phyloP scores from a whole-genome alignment of 2,888 invertebrate species.

The Baronia brevicornis region DNA sequence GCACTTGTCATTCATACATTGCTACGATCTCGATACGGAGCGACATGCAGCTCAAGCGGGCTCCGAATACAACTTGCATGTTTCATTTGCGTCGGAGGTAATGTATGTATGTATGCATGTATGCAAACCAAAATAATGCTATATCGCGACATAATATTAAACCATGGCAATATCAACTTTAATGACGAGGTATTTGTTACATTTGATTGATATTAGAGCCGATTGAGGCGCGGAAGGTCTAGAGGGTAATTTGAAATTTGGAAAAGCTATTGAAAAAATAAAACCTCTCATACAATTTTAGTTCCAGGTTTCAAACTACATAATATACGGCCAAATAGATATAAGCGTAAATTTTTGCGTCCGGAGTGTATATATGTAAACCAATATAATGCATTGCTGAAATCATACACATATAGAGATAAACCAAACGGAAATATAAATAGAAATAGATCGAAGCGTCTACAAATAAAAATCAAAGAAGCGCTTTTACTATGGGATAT shows the following conservation, averaged over 20 bases:
- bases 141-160: constrained; percentile 25
- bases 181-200: constrained; percentile 29
- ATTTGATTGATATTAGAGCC: constrained; percentile 35
- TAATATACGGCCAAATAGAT: constrained; percentile 46
- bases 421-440: constrained; percentile 39
- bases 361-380: constrained; percentile 48
- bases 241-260: constrained; percentile 47
- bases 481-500: constrained; percentile 38
- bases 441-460: constrained; percentile 48
- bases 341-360: constrained; percentile 54
- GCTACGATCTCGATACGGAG: no score
- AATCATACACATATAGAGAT: constrained; percentile 62
- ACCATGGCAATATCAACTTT: constrained; percentile 20
- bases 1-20: constrained; percentile 15
- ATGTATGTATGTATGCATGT: constrained; percentile 17
- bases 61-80: constrained; percentile 19
- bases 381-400: constrained; percentile 53
- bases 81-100: constrained; percentile 5
- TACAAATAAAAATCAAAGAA: constrained; percentile 59
- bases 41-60: constrained; percentile 49
- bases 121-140: constrained; percentile 55
- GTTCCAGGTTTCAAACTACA: constrained; percentile 48
- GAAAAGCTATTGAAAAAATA: constrained; percentile 42
- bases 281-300: constrained; percentile 40
- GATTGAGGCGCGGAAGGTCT: constrained; percentile 67